Conservation (phyloP, 2,888 invertebrate genomes). For the Orthosia incerta region DNA sequence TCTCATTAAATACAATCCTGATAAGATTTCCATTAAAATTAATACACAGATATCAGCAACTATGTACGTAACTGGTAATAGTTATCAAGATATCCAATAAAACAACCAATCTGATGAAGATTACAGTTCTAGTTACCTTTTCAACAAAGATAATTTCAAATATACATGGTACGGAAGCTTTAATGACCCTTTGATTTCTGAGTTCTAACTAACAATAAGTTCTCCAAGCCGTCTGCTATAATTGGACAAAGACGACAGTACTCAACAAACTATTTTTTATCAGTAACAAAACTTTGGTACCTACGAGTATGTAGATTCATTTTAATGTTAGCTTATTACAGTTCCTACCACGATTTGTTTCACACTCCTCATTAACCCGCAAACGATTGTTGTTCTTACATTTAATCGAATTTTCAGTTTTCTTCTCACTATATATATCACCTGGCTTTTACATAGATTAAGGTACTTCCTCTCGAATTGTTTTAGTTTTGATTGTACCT, state of each 20-base stretch:
- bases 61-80: no score
- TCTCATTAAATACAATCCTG: background rate
- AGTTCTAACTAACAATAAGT: conserved; percentile 20
- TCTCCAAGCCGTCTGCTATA: conserved; percentile 4
- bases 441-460: conserved; percentile 56
- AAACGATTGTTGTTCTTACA: conserved; percentile 53
- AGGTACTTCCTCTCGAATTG: conserved; percentile 33
- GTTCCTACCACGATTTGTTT: conserved; percentile 34
- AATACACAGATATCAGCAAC: background rate
- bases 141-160: conserved; percentile 26
- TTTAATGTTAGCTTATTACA: conserved; percentile 1
- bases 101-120: no score
- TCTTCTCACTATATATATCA: conserved; percentile 52
- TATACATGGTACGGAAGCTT: conserved; percentile 33
- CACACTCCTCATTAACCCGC: conserved; percentile 47
- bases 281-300: no score
- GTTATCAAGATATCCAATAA: no score
- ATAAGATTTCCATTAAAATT: background rate
- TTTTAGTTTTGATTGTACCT: conserved; percentile 46
- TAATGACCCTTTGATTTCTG: conserved; percentile 34
- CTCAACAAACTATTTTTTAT: no score
- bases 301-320: background rate
- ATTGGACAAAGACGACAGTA: conserved; percentile 21
- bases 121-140: conserved; percentile 33
- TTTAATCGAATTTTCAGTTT: conserved; percentile 63